These are phyloP conservation scores for Hestina assimilis DNA, from an alignment of 1,140 invertebrate species.

Conservation along the genomic window DNA sequence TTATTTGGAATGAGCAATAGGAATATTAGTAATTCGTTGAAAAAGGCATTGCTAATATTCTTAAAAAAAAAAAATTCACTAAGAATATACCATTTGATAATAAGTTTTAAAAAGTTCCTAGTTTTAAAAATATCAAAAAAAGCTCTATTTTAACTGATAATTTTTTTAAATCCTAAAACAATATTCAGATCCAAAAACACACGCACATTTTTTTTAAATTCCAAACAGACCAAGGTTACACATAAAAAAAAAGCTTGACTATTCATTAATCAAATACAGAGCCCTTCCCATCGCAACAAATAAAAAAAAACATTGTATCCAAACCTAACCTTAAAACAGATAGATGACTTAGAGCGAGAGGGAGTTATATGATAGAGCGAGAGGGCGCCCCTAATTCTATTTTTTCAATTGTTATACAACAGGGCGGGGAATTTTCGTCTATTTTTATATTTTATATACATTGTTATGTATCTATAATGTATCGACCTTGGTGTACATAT, in stretches of 20 bases:
- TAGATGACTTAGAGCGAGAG: conserved; percentile 17
- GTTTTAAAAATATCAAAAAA: too few relatives aligned
- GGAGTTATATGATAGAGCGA: conserved; percentile 2
- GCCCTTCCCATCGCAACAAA: neutral
- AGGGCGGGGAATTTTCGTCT: conserved; percentile 13
- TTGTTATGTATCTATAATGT: neutral
- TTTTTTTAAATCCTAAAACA: too few relatives aligned
- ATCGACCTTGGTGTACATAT: too few relatives aligned
- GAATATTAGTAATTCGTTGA: too few relatives aligned
- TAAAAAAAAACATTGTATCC: conserved; percentile 17
- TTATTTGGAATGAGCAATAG: too few relatives aligned
- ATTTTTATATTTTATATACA: conserved; percentile 12
- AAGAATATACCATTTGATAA: too few relatives aligned
- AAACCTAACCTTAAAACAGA: conserved; percentile 15
- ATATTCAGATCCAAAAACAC: too few relatives aligned
- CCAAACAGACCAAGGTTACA: neutral
- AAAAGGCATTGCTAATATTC: too few relatives aligned
- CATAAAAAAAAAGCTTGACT: neutral
- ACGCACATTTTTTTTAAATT: too few relatives aligned
- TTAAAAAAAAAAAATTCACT: too few relatives aligned
- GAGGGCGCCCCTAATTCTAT: conserved; percentile 8
- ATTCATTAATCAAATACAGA: neutral
- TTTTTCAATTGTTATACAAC: conserved; percentile 13
- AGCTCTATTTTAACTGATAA: too few relatives aligned
- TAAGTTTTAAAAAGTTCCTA: too few relatives aligned